A percentile compares a stretch with the other conserved stretches of the same genome.
Evolutionary conservation across 2,888 invertebrate genomes (phyloP).

Genomic region (Griposia aprilina): DNA sequence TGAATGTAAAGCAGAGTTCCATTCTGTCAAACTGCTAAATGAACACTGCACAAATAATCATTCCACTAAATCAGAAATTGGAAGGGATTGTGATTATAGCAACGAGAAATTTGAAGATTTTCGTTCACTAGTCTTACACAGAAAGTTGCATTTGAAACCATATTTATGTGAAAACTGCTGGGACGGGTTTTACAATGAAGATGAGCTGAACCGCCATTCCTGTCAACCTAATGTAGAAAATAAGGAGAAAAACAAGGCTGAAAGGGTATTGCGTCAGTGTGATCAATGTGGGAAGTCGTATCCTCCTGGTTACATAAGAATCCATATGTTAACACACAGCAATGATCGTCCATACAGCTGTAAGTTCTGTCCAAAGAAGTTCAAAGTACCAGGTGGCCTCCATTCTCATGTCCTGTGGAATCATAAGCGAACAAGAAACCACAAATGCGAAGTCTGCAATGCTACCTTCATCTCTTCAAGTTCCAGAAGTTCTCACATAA

Average conservation of each 20-base stretch:
- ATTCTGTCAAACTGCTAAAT: conserved; percentile 75
- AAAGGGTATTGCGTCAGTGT: conserved; percentile 81
- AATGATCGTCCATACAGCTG: conserved; percentile 84
- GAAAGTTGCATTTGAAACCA: conserved; percentile 85
- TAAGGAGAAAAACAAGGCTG: conserved; percentile 77
- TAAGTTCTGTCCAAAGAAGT: conserved; percentile 87
- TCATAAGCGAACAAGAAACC: conserved; percentile 86
- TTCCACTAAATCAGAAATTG: conserved; percentile 77
- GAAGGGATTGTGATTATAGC: conserved; percentile 87
- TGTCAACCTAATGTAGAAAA: conserved; percentile 79
- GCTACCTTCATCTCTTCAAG: conserved; percentile 88
- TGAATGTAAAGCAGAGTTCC: conserved; percentile 84
- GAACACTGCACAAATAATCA: conserved; percentile 84
- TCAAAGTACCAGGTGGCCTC: conserved; percentile 87
- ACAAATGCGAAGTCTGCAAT: conserved; percentile 87
- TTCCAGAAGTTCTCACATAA: conserved; percentile 85
- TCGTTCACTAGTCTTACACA: conserved; percentile 83
- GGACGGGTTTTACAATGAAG: conserved; percentile 82
- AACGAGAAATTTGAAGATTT: conserved; percentile 88
- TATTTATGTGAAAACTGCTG: conserved; percentile 87
- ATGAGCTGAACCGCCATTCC: conserved; percentile 77
- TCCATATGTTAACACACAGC: conserved; percentile 88
- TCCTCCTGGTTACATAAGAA: conserved; percentile 85
- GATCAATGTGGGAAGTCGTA: conserved; percentile 89
- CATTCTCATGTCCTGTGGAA: conserved; percentile 88